Conservation (phyloP, 2,797 vertebrate species). For the Manis crassicaudata region DNA sequence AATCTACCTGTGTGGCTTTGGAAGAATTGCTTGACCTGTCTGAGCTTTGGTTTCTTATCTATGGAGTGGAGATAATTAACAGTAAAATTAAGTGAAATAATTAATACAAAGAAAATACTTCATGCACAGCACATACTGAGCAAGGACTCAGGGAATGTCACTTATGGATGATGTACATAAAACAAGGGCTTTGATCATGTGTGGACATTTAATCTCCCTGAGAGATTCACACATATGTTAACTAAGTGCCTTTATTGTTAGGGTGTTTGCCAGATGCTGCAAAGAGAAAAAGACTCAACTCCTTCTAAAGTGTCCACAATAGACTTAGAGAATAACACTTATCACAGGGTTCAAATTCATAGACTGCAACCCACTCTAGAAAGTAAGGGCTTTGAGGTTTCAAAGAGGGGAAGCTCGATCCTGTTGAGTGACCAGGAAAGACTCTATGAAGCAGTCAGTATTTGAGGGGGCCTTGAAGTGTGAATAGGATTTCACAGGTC, state of each 20-base stretch:
- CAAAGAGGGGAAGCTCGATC: neutral
- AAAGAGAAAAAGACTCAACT: neutral
- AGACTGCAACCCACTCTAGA: neutral
- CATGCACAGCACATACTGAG: neutral
- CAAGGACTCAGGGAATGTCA: neutral
- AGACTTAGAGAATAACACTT: neutral
- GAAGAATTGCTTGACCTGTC: neutral
- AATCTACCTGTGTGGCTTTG: neutral
- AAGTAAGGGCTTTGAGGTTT: slow-evolving; percentile 12
- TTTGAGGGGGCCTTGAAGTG: neutral
- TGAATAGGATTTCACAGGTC: neutral
- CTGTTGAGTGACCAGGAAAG: neutral
- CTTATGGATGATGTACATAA: neutral
- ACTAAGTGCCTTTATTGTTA: neutral
- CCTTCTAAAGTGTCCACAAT: neutral
- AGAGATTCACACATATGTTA: neutral
- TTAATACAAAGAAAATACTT: neutral
- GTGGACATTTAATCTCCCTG: neutral
- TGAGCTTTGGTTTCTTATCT: neutral
- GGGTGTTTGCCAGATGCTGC: neutral
- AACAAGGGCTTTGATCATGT: neutral
- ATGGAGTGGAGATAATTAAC: neutral
- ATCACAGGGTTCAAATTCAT: neutral
- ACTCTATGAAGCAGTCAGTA: neutral
- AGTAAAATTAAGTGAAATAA: neutral